A percentile compares a stretch with the other conserved stretches of the same genome.
phyloP scores from a whole-genome alignment of 2,113 vertebrate species.

The Malaclemys terrapin region DNA sequence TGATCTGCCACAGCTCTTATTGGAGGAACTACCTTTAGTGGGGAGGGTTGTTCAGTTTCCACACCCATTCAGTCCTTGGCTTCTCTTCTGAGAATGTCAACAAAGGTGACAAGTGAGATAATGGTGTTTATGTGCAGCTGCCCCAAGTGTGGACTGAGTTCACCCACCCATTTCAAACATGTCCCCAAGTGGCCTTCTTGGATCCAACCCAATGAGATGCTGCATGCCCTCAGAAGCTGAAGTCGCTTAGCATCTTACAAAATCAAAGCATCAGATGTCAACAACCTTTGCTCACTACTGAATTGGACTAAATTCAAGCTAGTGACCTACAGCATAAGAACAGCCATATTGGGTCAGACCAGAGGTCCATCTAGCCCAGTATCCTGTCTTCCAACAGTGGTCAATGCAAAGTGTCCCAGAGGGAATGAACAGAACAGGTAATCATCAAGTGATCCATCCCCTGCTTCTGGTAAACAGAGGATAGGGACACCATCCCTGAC shows the following conservation, averaged over 20 bases:
- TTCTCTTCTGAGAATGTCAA: neutral
- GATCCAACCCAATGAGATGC: accelerated
- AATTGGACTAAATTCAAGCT: neutral
- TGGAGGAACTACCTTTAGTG: accelerated
- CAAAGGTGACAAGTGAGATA: neutral
- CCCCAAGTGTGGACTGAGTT: neutral
- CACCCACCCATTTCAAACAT: accelerated
- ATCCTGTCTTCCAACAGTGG: no score
- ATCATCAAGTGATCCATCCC: no score
- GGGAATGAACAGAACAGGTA: no score
- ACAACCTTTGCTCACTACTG: neutral
- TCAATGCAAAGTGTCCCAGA: no score
- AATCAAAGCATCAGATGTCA: neutral
- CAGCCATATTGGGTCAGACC: no score
- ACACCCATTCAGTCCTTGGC: neutral
- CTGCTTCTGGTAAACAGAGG: no score
- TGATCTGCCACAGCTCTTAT: neutral
- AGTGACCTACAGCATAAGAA: neutral
- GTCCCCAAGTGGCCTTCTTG: neutral
- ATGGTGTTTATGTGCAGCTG: neutral
- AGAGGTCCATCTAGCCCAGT: no score
- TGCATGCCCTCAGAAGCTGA: neutral
- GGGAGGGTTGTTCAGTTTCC: neutral
- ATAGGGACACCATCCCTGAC: no score
- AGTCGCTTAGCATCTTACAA: neutral